Percentiles rank a stretch among this genome's conserved stretches.
Conservation (phyloP, 1,140 invertebrate genomes). For the Apocrypta bakeri region DNA sequence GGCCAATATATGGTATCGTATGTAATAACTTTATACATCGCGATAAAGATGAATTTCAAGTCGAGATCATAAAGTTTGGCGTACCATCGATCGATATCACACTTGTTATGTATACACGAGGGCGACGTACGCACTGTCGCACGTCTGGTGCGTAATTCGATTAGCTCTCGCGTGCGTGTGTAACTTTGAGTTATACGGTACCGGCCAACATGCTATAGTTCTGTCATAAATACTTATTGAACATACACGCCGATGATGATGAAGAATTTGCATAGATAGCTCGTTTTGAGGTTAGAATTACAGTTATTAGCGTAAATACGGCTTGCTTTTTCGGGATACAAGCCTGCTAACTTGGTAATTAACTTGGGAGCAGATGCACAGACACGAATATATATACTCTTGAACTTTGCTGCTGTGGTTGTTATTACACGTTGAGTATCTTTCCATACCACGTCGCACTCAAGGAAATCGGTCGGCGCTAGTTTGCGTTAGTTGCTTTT, state of each 20-base stretch:
- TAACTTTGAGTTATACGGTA: not conserved
- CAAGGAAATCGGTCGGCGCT: not conserved
- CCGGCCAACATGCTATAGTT: not conserved
- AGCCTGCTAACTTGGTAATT: not conserved
- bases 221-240: not conserved
- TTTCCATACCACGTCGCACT: not conserved
- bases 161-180: not conserved
- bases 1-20: no score
- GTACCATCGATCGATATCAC: not conserved
- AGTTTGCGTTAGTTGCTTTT: constrained; percentile 11
- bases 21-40: no score
- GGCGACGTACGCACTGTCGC: not conserved
- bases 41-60: not conserved
- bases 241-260: not conserved
- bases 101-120: not conserved
- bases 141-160: not conserved
- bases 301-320: not conserved
- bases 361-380: not conserved
- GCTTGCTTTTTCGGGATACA: not conserved
- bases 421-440: not conserved
- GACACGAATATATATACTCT: not conserved
- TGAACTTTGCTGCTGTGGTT: no score
- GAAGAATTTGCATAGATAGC: not conserved
- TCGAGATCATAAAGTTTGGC: not conserved
- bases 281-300: not conserved